These are phyloP conservation scores for Capreolus pygargus DNA, from an alignment of 2,113 vertebrate species.

Conservation along the genomic window DNA sequence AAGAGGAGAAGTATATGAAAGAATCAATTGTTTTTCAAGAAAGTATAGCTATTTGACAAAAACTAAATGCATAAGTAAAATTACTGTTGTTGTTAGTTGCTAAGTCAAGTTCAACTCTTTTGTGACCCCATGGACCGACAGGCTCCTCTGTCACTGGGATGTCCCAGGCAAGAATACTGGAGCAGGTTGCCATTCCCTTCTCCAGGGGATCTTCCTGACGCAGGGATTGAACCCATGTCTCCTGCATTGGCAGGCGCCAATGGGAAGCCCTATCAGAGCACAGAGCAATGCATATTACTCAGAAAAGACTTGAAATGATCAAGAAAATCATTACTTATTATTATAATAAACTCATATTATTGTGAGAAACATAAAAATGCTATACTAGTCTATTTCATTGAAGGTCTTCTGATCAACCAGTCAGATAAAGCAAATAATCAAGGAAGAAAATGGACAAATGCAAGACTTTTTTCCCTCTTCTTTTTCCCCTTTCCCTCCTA, in stretches of 20 bases:
- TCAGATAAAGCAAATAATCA: slow-evolving; percentile 11
- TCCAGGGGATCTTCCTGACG: not conserved
- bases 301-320: not conserved
- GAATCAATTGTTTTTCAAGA: not conserved
- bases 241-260: not conserved
- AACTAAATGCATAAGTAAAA: not conserved
- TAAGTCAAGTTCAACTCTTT: not conserved
- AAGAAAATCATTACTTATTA: slow-evolving; percentile 12
- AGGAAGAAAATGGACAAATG: not conserved
- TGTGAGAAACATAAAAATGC: not conserved
- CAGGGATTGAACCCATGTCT: not conserved
- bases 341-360: not conserved
- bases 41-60: not conserved
- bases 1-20: not conserved
- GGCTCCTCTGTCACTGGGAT: not conserved
- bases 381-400: not conserved
- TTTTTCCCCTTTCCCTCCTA: too few species aligned
- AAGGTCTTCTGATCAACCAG: not conserved
- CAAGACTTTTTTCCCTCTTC: not conserved
- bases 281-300: not conserved
- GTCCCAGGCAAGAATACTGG: not conserved
- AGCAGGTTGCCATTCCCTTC: not conserved
- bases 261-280: not conserved
- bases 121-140: not conserved
- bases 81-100: not conserved